A percentile compares a stretch with the other conserved stretches of the same genome.
These are phyloP conservation scores for Muricea muricata DNA, from an alignment of 92 coral and sea anemone species.

Conservation along the genomic window DNA sequence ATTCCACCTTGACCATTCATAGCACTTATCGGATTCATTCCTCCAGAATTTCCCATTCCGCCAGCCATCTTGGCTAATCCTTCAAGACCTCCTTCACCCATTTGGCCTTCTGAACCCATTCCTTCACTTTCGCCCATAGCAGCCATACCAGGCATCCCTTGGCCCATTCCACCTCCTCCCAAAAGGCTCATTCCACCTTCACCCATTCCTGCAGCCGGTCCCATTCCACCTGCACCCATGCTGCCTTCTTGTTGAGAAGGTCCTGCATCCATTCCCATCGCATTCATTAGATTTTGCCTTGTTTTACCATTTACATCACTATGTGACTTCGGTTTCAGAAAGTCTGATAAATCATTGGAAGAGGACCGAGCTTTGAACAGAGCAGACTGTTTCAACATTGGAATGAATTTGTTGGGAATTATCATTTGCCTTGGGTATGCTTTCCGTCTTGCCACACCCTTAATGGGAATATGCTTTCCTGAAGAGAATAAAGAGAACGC, in stretches of 20 bases:
- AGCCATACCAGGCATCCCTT: slow-evolving; percentile 48
- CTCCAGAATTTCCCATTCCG: slow-evolving; percentile 23
- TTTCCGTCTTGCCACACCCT: not conserved
- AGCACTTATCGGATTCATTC: slow-evolving; percentile 22
- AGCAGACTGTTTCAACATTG: slow-evolving; percentile 36
- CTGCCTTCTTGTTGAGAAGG: slow-evolving; percentile 50
- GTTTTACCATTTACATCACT: slow-evolving; percentile 40
- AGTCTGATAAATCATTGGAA: slow-evolving; percentile 30
- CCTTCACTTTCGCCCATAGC: slow-evolving; percentile 15
- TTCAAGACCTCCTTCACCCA: slow-evolving; percentile 39
- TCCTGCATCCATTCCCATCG: slow-evolving; percentile 52
- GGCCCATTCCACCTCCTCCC: slow-evolving; percentile 50
- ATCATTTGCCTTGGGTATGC: slow-evolving; percentile 42
- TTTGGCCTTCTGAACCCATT: slow-evolving; percentile 35
- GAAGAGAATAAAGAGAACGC: not conserved
- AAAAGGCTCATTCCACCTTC: slow-evolving; percentile 16
- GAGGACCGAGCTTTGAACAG: slow-evolving; percentile 27
- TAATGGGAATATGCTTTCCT: not conserved
- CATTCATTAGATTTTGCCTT: slow-evolving; percentile 42
- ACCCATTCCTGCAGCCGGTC: not conserved
- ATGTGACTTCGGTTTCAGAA: slow-evolving; percentile 35
- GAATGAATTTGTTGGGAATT: slow-evolving; percentile 40
- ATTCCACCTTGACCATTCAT: slow-evolving; percentile 42
- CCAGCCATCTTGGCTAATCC: slow-evolving; percentile 21
- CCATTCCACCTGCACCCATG: slow-evolving; percentile 26